Base-by-base conservation (phyloP, 2,888 invertebrate species). In the Clanis bilineata region DNA sequence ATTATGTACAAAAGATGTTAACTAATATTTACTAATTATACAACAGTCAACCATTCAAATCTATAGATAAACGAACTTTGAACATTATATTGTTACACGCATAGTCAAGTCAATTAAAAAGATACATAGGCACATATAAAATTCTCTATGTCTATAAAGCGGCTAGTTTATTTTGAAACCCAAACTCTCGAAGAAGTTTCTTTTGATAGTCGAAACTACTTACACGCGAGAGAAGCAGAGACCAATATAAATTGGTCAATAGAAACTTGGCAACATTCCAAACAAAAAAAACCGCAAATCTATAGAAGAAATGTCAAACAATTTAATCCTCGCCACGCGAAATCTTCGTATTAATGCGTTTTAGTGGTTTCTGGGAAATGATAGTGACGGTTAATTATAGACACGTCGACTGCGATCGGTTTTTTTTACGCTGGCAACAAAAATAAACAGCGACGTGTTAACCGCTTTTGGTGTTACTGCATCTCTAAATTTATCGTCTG, bases 291-390 rank as follows among this genome's bases (percentile, higher is more conserved):
- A 38, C 18, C 55, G 61, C 61, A 55, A 25, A 21, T 32, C 18
- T 51, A 32, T 15, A 55, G 32, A 56, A 67, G 66, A 68, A 64
- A 66, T 65, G 57, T 65, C 63, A 67, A 64, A 62, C 63, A 64
- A 67, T 68, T 65, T 59, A 60, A 68, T 66, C 64, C 62, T 64
- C 64, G 28, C 25, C 47, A 47, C 47, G 47, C 15, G 28, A 47
- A 47, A 25, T 47, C 28, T 15, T 25, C 15, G 32, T 32, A 36
- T 36, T 36, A 51, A 28, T 28, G 32, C 32, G n/a, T 51, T 32
- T 10, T 28, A 45, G 23, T 6, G 28, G 28, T 41, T 43, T 57
- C 57, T 57, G 10, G 43, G 57, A 57, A 43, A 43, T 43, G 25
- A 57, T 57, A 57, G 57, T 28, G 39, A 22, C n/a, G 28, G 25